These are phyloP conservation scores for Eidolon helvum DNA, from an alignment of 2,113 vertebrate genomes.

Conservation along the genomic window DNA sequence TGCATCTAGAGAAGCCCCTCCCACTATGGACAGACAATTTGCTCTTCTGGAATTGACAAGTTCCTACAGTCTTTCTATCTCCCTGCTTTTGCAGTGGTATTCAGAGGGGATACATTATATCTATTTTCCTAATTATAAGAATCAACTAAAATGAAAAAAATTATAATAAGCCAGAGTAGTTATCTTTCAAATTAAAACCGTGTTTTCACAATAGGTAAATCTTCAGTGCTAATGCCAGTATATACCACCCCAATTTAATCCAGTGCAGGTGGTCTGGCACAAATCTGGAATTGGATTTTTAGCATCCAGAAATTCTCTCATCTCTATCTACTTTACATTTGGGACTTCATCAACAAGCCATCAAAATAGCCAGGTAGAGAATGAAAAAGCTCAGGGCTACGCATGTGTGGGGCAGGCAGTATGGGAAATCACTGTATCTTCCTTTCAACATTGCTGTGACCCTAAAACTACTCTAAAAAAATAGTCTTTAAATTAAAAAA, in stretches of 20 bases:
- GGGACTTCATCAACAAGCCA: not conserved
- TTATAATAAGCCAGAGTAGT: not conserved
- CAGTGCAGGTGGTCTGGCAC: not conserved
- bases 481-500: not conserved
- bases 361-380: not conserved
- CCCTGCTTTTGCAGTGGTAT: not conserved
- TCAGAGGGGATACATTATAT: not conserved
- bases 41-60: not conserved
- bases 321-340: not conserved
- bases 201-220: not conserved
- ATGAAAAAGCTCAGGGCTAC: not conserved
- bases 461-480: not conserved
- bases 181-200: not conserved
- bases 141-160: not conserved
- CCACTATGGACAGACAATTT: not conserved
- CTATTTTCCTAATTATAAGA: not conserved
- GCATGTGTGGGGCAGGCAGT: rapidly evolving
- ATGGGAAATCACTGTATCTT: not conserved
- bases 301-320: not conserved
- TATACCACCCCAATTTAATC: not conserved
- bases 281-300: not conserved
- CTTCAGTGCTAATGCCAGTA: not conserved
- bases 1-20: not conserved
- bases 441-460: not conserved
- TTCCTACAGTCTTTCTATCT: not conserved